phyloP scores from a whole-genome alignment of 2,797 vertebrate species.

The Sebastes hubbsi region DNA sequence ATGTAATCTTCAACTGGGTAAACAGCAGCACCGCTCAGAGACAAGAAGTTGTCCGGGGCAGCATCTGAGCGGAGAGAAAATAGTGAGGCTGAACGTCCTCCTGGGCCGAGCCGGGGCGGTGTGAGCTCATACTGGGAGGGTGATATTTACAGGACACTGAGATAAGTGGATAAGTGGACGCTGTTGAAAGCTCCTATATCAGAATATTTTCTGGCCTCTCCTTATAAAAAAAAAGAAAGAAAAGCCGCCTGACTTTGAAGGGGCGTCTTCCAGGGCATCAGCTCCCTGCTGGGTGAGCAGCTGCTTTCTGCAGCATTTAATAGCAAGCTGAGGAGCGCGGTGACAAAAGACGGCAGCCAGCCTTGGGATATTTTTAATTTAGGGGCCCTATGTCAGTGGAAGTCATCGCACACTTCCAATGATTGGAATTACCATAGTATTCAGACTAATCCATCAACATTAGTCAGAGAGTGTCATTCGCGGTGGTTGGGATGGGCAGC shows the following conservation, averaged over 20 bases:
- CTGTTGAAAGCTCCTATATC: slow-evolving; percentile 63
- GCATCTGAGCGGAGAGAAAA: slow-evolving; percentile 32
- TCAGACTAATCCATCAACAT: slow-evolving; percentile 77
- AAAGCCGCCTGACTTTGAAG: slow-evolving; percentile 67
- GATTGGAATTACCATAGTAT: slow-evolving; percentile 66
- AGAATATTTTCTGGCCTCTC: slow-evolving; percentile 58
- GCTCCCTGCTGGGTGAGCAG: slow-evolving; percentile 74
- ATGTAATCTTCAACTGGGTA: slow-evolving; percentile 70
- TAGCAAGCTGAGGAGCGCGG: slow-evolving; percentile 52
- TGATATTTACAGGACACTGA: slow-evolving; percentile 68
- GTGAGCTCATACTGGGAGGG: slow-evolving; percentile 54
- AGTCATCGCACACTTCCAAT: slow-evolving; percentile 54
- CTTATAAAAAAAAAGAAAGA: slow-evolving; percentile 25
- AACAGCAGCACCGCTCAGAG: slow-evolving; percentile 50
- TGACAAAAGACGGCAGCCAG: slow-evolving; percentile 65
- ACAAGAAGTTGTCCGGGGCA: slow-evolving; percentile 16
- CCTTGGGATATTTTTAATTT: slow-evolving; percentile 73
- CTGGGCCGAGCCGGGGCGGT: slow-evolving; percentile 12
- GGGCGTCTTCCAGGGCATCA: slow-evolving; percentile 55
- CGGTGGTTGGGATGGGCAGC: slow-evolving; percentile 46
- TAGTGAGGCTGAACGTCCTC: slow-evolving; percentile 28
- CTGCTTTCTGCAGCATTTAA: slow-evolving; percentile 76
- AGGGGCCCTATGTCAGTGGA: slow-evolving; percentile 57
- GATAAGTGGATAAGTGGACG: slow-evolving; percentile 78
- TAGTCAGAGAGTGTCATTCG: slow-evolving; percentile 69